Evolutionary conservation across 2,888 invertebrate genomes (phyloP), one percentile per base, ranked within the genome.

Genomic region (Lasioglossum malachurum): DNA sequence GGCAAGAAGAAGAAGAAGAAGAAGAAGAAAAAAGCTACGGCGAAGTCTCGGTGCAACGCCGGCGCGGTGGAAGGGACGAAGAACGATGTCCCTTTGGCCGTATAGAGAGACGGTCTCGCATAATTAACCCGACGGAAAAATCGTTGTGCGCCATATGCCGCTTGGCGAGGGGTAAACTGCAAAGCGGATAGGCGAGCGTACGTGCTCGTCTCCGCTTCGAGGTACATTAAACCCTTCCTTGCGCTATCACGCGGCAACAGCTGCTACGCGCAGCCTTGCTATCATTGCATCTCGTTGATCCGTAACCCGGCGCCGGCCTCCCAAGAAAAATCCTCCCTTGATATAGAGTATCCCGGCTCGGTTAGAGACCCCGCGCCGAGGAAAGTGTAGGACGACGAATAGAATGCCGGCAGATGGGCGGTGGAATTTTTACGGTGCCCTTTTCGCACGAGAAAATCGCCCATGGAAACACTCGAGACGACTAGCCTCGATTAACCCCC

Each of bases 101-200:
- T 53, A 53, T 69, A 49, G 46, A 69, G 90, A 90, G 90, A 89
- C 88, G 90, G 81, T 91, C 93, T 92, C 93, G 92, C 93, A 93
- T 94, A 94, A 94, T 94, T 94, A 94, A 91, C 91, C 83, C 82
- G 75, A 78, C 49, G 89, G 89, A 93, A 94, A 94, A 94, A 94
- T 94, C 92, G 92, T 93, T 91, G 92, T 88, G 91, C 93, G 92
- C 95, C 95, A 95, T 95, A 95, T 95, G 95, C 93, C 92, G 93
- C 91, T 88, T 91, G 49, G 91, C 83, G 87, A 88, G 89, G 91
- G 87, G 90, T 87, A 92, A 91, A 92, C 91, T 90, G 90, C 89
- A 78, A 88, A 83, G 89, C 84, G 88, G 89, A 90, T 90, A 89
- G 89, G 87, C 89, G 90, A 92, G 91, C 90, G 64, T 75, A 46